Base-by-base conservation (phyloP, 2,888 invertebrate species). In the Leptinotarsa tumamoca region DNA sequence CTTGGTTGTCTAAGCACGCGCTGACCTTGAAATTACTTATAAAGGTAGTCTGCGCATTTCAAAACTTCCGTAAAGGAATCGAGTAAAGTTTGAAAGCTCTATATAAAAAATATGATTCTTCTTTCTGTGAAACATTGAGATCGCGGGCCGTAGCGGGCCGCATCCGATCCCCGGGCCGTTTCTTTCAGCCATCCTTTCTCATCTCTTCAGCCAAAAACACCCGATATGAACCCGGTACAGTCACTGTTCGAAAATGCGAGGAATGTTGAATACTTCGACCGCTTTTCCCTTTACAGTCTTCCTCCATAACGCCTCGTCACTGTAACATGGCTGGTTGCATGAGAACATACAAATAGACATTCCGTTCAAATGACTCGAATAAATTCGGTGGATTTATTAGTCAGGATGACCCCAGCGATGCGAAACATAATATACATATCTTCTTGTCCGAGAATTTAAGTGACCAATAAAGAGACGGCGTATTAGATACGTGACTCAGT, bases 361-460 rank as follows among this genome's bases (percentile, higher is more conserved):
- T 63, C 63, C 63, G 5, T 63, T 33, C n/a, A 17, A 43, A 63
- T 63, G 63, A 63, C 43, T 63, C 15, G 63, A 63, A 63, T 63
- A 43, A 63, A 43, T 63, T 63, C 63, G 27, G 63, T 63, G n/a
- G 63, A 63, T 63, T 33, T 43, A 63, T 63, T 33, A 63, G 43
- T 43, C 63, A 63, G n/a, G 43, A 33, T 63, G 63, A 63, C 63
- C 63, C 63, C 33, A 33, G 43, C 43, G 63, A 63, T 33, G 63
- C 63, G 43, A 63, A 63, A 63, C 63, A 63, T 63, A 63, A 63
- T 63, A 63, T 33, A 33, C 27, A 63, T 63, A 63, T 63, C 27
- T 63, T 0, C 63, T 17, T 17, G 43, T 63, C 33, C 63, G 63
- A 43, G 63, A 27, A n/a, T 43, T 63, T 43, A n/a, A 63, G 63